These are phyloP conservation scores for Gallinago nigripennis DNA, from an alignment of 2,797 vertebrate genomes.

Conservation along the genomic window DNA sequence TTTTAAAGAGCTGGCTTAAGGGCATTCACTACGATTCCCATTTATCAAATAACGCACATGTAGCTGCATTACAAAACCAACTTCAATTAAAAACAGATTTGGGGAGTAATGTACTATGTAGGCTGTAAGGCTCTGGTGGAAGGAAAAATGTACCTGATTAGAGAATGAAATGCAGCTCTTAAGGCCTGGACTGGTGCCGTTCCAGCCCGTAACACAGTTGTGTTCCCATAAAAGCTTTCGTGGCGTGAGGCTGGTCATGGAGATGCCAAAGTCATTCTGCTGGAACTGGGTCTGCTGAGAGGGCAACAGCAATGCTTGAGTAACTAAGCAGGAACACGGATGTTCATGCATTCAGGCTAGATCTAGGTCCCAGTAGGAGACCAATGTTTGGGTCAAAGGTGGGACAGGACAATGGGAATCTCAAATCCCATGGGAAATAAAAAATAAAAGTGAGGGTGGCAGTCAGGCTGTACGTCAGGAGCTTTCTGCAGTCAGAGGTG, in stretches of 20 bases:
- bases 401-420: not conserved
- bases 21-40: not conserved
- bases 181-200: not conserved
- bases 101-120: not conserved
- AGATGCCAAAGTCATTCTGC: not conserved
- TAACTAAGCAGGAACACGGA: rapidly evolving
- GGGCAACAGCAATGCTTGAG: not conserved
- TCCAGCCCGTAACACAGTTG: not conserved
- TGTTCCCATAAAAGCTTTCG: not conserved
- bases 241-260: not conserved
- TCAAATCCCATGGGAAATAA: not conserved
- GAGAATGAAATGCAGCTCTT: not conserved
- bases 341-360: not conserved
- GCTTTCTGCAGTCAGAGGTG: not conserved
- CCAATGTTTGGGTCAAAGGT: not conserved
- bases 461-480: not conserved
- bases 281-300: not conserved
- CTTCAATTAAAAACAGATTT: not conserved
- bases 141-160: not conserved
- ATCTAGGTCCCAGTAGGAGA: not conserved
- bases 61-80: not conserved
- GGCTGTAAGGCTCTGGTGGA: not conserved
- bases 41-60: not conserved
- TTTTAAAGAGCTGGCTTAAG: not conserved
- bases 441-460: not conserved